A percentile compares a stretch with the other conserved stretches of the same genome.
Evolutionary conservation across 30 jellyfish, hydroid and myxozoan species (phyloP).

Genomic region (Hydractinia symbiolongicarpus): DNA sequence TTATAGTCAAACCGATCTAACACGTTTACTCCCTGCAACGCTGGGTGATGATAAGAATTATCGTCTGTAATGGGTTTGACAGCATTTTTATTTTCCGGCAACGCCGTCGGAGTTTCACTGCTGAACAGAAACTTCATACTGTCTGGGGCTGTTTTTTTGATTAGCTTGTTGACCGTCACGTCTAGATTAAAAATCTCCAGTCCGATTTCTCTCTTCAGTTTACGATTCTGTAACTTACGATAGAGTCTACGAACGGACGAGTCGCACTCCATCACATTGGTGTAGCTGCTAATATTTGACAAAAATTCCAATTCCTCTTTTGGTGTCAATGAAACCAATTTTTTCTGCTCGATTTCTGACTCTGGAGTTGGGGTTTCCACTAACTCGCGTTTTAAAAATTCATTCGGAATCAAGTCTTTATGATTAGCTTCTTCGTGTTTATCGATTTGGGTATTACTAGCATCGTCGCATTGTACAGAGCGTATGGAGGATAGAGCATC

Average conservation of each 20-base stretch:
- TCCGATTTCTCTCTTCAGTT: slow-evolving; percentile 71
- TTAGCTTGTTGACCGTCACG: slow-evolving; percentile 30
- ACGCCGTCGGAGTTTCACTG: neutral
- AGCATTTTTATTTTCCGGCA: neutral
- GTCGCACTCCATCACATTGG: slow-evolving; percentile 47
- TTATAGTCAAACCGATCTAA: slow-evolving; percentile 52
- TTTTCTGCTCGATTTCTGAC: neutral
- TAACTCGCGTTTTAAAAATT: neutral
- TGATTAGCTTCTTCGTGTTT: neutral
- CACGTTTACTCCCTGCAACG: slow-evolving; percentile 73
- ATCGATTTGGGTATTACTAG: neutral
- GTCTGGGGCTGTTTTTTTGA: slow-evolving; percentile 3
- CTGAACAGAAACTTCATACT: neutral
- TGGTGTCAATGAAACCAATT: slow-evolving; percentile 43
- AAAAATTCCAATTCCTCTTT: slow-evolving; percentile 70
- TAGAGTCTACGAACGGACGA: slow-evolving; percentile 70
- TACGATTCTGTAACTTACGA: slow-evolving; percentile 61
- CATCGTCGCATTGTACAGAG: neutral
- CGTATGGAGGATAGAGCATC: neutral
- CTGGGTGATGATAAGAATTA: slow-evolving; percentile 72
- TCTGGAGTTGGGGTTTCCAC: slow-evolving; percentile 12
- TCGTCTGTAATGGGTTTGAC: neutral
- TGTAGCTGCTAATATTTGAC: slow-evolving; percentile 43
- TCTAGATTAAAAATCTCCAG: slow-evolving; percentile 65
- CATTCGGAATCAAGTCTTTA: neutral